Conservation (phyloP, 2,113 vertebrate species). For the Candoia aspera region DNA sequence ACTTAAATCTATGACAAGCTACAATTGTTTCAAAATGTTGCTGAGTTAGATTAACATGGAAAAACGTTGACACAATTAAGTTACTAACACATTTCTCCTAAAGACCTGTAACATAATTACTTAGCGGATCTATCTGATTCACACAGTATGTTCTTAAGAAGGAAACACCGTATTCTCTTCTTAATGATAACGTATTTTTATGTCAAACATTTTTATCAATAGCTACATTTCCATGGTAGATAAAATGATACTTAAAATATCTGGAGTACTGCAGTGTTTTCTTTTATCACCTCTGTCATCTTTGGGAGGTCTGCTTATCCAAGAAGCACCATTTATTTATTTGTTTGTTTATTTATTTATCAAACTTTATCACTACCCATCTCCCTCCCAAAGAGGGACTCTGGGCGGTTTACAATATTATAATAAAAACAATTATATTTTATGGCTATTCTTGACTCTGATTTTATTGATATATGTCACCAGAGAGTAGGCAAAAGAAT, state of each 20-base stretch:
- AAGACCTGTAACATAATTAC: not conserved
- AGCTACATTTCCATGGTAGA: not conserved
- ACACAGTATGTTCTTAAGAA: not conserved
- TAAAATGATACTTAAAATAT: not conserved
- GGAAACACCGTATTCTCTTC: not conserved
- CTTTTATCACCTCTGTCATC: not conserved
- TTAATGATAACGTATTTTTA: not conserved
- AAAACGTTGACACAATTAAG: not conserved
- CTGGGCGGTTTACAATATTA: too few relatives aligned
- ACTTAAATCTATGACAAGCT: not conserved
- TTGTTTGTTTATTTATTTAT: too few relatives aligned
- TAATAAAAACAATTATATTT: too few relatives aligned
- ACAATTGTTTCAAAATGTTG: not conserved
- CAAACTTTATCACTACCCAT: too few relatives aligned
- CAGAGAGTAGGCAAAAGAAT: not conserved
- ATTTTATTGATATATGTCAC: not conserved
- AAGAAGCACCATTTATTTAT: too few relatives aligned
- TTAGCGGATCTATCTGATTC: not conserved
- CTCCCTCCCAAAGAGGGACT: too few relatives aligned
- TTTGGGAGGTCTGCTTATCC: not conserved
- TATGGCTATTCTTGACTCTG: not conserved
- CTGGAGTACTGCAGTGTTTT: not conserved
- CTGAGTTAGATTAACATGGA: not conserved
- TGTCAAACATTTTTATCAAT: not conserved
- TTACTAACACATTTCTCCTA: not conserved